Conservation (phyloP, 2,888 invertebrate species). For the Abrostola triplasia region DNA sequence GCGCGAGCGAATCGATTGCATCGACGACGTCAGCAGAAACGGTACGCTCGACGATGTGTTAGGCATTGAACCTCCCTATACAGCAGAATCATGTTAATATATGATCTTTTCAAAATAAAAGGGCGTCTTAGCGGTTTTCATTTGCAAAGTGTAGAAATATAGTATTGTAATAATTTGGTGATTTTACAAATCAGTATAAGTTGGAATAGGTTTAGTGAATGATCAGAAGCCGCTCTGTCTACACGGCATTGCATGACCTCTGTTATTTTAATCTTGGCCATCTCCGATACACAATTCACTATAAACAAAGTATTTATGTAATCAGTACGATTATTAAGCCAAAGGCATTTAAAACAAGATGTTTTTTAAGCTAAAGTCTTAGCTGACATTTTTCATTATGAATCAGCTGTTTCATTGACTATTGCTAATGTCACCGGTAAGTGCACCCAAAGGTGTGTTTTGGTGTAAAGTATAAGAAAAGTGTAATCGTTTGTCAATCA, state of each 20-base stretch:
- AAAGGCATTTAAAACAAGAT: no score
- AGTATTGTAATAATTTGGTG: background rate
- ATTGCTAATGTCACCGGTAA: constrained; percentile 22
- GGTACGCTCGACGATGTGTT: constrained; percentile 96
- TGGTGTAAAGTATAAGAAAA: background rate
- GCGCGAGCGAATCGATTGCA: constrained; percentile 91
- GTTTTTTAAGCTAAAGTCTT: no score
- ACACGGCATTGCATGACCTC: no score
- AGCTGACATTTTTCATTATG: no score
- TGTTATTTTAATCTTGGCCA: background rate
- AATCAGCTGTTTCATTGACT: background rate
- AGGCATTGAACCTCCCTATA: constrained; percentile 96
- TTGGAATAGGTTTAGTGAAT: no score
- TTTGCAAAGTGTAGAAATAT: constrained; percentile 8
- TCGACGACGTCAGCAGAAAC: constrained; percentile 91
- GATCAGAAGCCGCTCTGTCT: no score
- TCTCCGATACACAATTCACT: background rate
- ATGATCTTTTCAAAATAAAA: constrained; percentile 5
- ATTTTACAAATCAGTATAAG: no score
- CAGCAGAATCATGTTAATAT: constrained; percentile 44
- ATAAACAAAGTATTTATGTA: no score
- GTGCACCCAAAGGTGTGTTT: constrained; percentile 13
- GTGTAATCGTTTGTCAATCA: background rate
- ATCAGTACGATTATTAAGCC: no score
- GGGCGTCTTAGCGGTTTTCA: constrained; percentile 21